phyloP scores from a whole-genome alignment of 1,140 invertebrate genomes.

The Drosophila murphyi region DNA sequence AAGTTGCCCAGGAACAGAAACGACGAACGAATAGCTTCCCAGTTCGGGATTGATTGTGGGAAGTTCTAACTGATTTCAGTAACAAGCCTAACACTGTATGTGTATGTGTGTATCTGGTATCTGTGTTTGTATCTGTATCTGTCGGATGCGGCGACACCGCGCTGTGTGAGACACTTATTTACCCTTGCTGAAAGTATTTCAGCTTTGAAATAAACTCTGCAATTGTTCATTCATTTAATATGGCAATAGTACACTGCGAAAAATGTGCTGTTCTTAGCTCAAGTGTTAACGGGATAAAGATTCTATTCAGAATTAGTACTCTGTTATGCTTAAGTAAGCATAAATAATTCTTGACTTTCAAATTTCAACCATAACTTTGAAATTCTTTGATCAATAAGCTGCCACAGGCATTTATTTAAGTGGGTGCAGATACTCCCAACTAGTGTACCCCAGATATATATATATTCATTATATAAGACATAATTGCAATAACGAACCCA shows the following conservation, averaged over 20 bases:
- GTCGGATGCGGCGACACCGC: constrained; percentile 41
- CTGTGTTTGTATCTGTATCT: constrained; percentile 15
- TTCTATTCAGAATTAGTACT: too few species aligned
- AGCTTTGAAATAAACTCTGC: constrained; percentile 3
- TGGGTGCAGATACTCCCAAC: too few species aligned
- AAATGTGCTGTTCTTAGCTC: too few species aligned
- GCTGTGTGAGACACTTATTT: neutral
- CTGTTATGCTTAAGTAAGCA: too few species aligned
- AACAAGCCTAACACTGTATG: neutral
- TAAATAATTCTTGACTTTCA: too few species aligned
- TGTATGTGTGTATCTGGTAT: neutral
- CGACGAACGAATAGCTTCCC: constrained; percentile 13
- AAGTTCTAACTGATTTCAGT: constrained; percentile 63
- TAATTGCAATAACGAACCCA: neutral
- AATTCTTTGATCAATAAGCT: too few species aligned
- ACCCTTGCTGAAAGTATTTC: constrained; percentile 21
- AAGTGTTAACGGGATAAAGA: too few species aligned
- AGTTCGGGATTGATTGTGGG: constrained; percentile 61
- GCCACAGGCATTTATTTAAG: too few species aligned
- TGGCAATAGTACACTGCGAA: too few species aligned
- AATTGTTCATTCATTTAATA: neutral
- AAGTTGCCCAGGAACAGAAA: constrained; percentile 45
- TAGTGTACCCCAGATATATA: too few species aligned
- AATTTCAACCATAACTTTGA: too few species aligned
- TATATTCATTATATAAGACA: too few species aligned